Evolutionary conservation across 1,140 invertebrate species (phyloP), one percentile per base, ranked within the genome.

Genomic region (Magallana ariakensis): DNA sequence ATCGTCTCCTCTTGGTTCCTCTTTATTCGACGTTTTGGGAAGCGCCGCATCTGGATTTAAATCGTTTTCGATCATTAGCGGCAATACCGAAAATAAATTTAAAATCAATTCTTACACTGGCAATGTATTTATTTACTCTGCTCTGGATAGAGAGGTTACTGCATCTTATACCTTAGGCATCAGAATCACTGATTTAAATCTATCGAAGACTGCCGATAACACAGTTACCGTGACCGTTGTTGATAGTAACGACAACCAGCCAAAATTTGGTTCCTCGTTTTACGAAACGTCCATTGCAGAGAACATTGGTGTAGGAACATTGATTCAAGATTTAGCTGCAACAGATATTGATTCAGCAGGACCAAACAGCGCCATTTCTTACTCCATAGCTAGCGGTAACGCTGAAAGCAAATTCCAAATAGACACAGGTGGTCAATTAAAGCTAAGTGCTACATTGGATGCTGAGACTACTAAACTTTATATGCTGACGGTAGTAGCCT

Each of bases 181-280:
- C 10, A 19, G 60, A 33, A 87, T 82, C 16, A 80, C 90, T 83
- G 88, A 88, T 8, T 81, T 84, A 1, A 86, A 84, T 15, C 87
- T 88, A 81, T 86, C 62, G 13, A 85, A 87, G 46, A 90, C 89
- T 6, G 26, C 86, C 5, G 66, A 85, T 19, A 60, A 33, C 92
- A 85, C 85, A 6, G 11, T 92, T 6, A 84, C 86, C 11, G 80
- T 94, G 9, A 83, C 70, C 16, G 33, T 94, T 11, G 60, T 58
- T 97, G 98, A 99, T 93, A 95, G 98, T 16, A 99, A 99, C 94
- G 98, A 99, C 95, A 98, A 98, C 92, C 96, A 96, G 0, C 98
- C 98, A 0, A 95, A 97, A 26, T 99, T 99, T 87, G 85, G 33
- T n/a, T 81, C 86, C 55, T 87, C 84, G 26, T 58, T 87, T 7